Percentiles rank a stretch among this genome's conserved stretches.
Conservation (phyloP, 2,113 vertebrate species). For the Seriola dumerili region DNA sequence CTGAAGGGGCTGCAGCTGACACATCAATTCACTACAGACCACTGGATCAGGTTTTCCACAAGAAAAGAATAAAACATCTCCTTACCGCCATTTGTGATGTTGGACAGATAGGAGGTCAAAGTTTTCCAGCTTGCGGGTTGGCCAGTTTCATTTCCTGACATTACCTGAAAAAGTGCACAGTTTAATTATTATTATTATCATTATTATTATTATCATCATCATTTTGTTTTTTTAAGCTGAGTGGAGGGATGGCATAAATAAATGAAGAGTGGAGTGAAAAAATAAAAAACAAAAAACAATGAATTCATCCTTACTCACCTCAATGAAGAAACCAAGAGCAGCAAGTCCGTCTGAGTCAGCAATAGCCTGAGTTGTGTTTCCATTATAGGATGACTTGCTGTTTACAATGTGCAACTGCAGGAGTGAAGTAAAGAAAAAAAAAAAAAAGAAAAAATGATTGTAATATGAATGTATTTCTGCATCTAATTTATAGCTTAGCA, state of each 20-base stretch:
- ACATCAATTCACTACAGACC: background rate
- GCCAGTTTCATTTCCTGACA: conserved; percentile 16
- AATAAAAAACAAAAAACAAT: background rate
- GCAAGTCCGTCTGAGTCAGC: conserved; percentile 71
- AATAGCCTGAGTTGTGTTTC: background rate
- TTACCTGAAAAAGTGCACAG: conserved; percentile 20
- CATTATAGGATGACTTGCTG: conserved; percentile 48
- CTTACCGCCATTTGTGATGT: conserved; percentile 62
- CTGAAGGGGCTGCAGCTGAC: background rate
- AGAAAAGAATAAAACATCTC: background rate
- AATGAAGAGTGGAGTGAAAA: background rate
- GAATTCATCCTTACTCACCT: conserved; percentile 42
- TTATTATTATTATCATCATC: too few species aligned
- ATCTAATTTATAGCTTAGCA: background rate
- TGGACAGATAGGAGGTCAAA: conserved; percentile 61
- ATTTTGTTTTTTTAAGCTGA: too few species aligned
- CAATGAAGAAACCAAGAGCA: conserved; percentile 75
- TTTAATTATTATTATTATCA: background rate
- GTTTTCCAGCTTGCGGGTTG: conserved; percentile 71
- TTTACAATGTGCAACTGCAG: conserved; percentile 84
- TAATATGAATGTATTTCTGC: too few species aligned
- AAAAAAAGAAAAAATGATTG: too few species aligned
- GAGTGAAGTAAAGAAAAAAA: background rate
- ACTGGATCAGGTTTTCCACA: too few species aligned
- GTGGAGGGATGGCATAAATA: too few species aligned